Base-by-base conservation (phyloP, 2,797 vertebrate genomes). In the Pithecia hirsuta region DNA sequence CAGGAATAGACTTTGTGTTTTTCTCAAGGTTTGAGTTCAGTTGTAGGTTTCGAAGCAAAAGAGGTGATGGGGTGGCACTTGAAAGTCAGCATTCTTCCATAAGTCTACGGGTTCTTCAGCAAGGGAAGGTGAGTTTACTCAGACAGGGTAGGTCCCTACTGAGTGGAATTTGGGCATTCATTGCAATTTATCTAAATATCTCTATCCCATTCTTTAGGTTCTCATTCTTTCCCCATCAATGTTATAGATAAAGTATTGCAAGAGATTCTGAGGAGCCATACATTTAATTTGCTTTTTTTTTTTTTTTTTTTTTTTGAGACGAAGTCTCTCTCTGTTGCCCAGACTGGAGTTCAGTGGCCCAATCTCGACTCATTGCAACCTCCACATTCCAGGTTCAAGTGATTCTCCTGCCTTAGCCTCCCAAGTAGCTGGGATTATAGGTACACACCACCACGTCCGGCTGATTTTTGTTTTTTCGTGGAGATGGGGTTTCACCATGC, bases 281-380 rank as follows among this genome's bases (percentile, higher is more conserved):
- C n/a, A 52, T 57, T 57, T 55, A 4, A 74, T 64, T 93, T 86
- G 46, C 17, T 93, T 67, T 92, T 92, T 83, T 52, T 52, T 7
- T 6, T 20, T 6, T 20, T 36, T 36, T 36, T 20, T 20, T 52
- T 7, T 55, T 55, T 55, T 55, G 52, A 55, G 20, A 22, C 0
- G 2, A 55, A 55, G 7, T 55, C 52, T 55, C 1, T 3, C 52
- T 55, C 20, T 55, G 52, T 55, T 20, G 8, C 52, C 52, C 52
- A 55, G 52, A 22, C 52, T 55, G 52, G 52, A 55, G 52, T 55
- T 55, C 20, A 55, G 20, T 55, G 52, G 7, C 52, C 52, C 52
- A 55, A 3, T 55, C 52, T 55, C 2, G 20, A 55, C 20, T 55
- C 52, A 22, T 22, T 55, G 20, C 52, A 55, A 55, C 12, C 20